A percentile compares a stretch with the other conserved stretches of the same genome.
These are phyloP conservation scores for Notodonta dromedarius DNA, from an alignment of 2,888 invertebrate genomes.

Conservation along the genomic window DNA sequence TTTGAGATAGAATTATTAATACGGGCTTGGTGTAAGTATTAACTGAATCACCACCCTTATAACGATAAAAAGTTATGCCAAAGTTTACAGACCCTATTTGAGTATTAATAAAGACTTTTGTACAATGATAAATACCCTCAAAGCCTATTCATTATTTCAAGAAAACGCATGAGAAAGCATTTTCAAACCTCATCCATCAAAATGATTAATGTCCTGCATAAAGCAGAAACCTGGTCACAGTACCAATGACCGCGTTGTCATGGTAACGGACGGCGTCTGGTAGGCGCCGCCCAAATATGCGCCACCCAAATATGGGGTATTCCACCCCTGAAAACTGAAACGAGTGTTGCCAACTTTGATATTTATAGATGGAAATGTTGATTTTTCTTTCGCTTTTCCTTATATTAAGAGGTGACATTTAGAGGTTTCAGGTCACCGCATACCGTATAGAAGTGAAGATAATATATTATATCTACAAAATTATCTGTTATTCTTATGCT, in stretches of 20 bases:
- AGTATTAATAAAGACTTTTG: neutral
- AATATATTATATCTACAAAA: too few relatives aligned
- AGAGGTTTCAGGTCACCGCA: too few relatives aligned
- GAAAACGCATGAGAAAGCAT: neutral
- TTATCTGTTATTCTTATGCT: too few relatives aligned
- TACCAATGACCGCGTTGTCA: slow-evolving; percentile 49
- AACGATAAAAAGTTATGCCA: too few relatives aligned
- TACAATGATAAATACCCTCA: neutral
- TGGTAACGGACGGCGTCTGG: slow-evolving; percentile 59
- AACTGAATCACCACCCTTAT: too few relatives aligned
- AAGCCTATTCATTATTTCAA: slow-evolving; percentile 1
- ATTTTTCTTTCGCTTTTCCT: neutral
- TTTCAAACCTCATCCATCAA: slow-evolving; percentile 14
- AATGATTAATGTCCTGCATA: slow-evolving; percentile 25
- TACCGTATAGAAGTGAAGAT: too few relatives aligned
- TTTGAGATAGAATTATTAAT: too few relatives aligned
- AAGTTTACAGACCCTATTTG: neutral
- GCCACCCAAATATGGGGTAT: slow-evolving; percentile 23
- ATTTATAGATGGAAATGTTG: neutral
- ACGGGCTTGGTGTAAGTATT: too few relatives aligned
- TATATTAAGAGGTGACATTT: too few relatives aligned
- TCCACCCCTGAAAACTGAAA: slow-evolving; percentile 40
- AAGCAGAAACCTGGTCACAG: slow-evolving; percentile 23
- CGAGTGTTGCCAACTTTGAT: slow-evolving; percentile 7
- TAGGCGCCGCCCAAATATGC: slow-evolving; percentile 54